A percentile compares a stretch with the other conserved stretches of the same genome.
Conservation (phyloP, 2,797 vertebrate species). For the Sylvia borin region DNA sequence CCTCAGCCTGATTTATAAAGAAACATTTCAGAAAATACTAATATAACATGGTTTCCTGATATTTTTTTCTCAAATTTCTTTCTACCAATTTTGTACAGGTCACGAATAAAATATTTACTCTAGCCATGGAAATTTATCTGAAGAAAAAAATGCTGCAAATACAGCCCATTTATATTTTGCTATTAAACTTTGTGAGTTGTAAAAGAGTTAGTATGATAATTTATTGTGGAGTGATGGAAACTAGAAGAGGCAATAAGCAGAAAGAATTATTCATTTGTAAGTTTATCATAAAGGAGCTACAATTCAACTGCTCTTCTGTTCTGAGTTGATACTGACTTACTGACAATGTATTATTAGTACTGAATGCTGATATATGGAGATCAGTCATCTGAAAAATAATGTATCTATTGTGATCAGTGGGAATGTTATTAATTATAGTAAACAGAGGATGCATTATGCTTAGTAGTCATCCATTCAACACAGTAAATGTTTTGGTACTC, state of each 20-base stretch:
- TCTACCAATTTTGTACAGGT: not conserved
- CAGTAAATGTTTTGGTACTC: not conserved
- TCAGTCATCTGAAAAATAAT: conserved; percentile 60
- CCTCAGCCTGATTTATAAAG: not conserved
- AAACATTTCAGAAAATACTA: not conserved
- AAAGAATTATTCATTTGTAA: conserved; percentile 65
- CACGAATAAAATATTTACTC: not conserved
- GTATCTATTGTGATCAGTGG: conserved; percentile 58
- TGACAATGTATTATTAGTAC: conserved; percentile 59
- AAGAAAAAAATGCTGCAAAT: not conserved
- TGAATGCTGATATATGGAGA: conserved; percentile 57
- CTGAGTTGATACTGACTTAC: conserved; percentile 55
- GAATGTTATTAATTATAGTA: conserved; percentile 56
- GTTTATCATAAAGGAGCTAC: conserved; percentile 58
- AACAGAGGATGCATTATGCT: conserved; percentile 50
- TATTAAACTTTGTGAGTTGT: conserved; percentile 57
- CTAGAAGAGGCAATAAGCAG: conserved; percentile 66
- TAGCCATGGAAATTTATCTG: conserved; percentile 22
- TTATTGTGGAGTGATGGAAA: conserved; percentile 54
- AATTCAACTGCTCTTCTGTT: conserved; percentile 37
- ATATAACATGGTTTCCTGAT: not conserved
- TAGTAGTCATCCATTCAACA: conserved; percentile 12
- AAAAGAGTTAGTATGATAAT: conserved; percentile 65
- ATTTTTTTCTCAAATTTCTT: not conserved
- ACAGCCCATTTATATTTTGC: conserved; percentile 47